Evolutionary conservation across 2,888 invertebrate species (phyloP), one percentile per base, ranked within the genome.

Genomic region (Andrena haemorrhoa): DNA sequence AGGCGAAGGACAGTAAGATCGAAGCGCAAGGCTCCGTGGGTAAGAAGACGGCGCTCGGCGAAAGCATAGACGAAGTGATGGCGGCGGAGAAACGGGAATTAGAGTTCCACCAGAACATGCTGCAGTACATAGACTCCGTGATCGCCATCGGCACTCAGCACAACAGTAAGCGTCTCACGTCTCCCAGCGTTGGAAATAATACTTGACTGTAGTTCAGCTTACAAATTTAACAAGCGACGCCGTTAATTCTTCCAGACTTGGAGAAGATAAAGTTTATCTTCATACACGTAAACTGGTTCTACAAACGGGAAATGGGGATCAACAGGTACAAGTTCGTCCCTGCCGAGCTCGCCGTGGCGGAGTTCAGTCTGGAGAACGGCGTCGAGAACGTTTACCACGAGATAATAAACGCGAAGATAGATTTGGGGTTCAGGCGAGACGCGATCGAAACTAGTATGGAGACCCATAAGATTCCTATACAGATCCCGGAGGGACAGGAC

Each of bases 301-400:
- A 92, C 58, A 83, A 72, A 33, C 89, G 89, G 64, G 84, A 78
- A 65, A 20, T 70, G 12, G 83, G 71, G 6, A 75, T 89, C 2
- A 84, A 80, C 4, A 23, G 53, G n/a, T 51, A 69, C 7, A 85
- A 86, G 20, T 95, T 94, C 86, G 91, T 93, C 20, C 95, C 95
- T 0, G 95, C 95, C 0, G 95, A 95, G 90, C 92, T 95, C 58
- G 94, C 95, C 0, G 82, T 95, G 0, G 92, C 93, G 16, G 92
- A 94, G 83, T 95, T 94, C 86, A 94, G 94, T 0, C 82, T 95
- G 0, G 86, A 92, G 60, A 85, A 94, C 2, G 95, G 95, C 0
- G 89, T 94, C 0, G 88, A 82, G 6, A 83, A 90, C 4, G 66
- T 88, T 4, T 92, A 89, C 56, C 94, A 94, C 60, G 89, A 93